Evolutionary conservation across 2,797 vertebrate genomes (phyloP), one percentile per base, ranked within the genome.

Genomic region (Stomatorhinus walkeri): DNA sequence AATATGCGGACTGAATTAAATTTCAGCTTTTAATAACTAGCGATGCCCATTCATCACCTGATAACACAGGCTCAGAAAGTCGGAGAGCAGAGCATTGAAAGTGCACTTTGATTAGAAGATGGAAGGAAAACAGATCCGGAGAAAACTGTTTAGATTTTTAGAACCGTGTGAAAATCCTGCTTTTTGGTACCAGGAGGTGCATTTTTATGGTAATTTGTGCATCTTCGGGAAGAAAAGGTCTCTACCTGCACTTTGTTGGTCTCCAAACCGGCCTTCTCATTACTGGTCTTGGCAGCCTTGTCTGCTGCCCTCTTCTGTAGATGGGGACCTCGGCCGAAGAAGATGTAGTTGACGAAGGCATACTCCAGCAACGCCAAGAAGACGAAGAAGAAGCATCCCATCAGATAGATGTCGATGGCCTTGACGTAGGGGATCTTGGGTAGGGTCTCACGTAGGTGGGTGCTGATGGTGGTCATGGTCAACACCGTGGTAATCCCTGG

Each of bases 381-480:
- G 81, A 96, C 94, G 0, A 96, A 96, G 90, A 96, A 95, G 0
- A 96, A 95, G 91, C 96, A 96, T 83, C 95, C 94, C 89, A 96
- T 95, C 91, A 96, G 94, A 90, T 96, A 96, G 91, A 96, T 93
- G 84, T 96, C 95, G 0, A 96, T 96, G 90, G 96, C 96, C 91
- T 96, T 96, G 89, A 96, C 93, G 0, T 94, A 96, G 59, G 96
- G 94, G 87, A 96, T 94, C 91, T 96, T 94, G 49, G 95, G 95
- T 1, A 96, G 94, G 7, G 95, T 96, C 89, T 95, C 93, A 83
- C 94, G 90, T 87, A 96, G 91, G 32, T 96, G 95, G 1, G 96
- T 96, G 90, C 96, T 95, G 90, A 96, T 95, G 81, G 95, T 94
- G 0, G 95, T 96, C 95, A 96, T 95, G 36, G 96, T 94, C 3